Evolutionary conservation across 2,797 vertebrate species (phyloP).

Genomic region (Chlorospingus flavigularis): DNA sequence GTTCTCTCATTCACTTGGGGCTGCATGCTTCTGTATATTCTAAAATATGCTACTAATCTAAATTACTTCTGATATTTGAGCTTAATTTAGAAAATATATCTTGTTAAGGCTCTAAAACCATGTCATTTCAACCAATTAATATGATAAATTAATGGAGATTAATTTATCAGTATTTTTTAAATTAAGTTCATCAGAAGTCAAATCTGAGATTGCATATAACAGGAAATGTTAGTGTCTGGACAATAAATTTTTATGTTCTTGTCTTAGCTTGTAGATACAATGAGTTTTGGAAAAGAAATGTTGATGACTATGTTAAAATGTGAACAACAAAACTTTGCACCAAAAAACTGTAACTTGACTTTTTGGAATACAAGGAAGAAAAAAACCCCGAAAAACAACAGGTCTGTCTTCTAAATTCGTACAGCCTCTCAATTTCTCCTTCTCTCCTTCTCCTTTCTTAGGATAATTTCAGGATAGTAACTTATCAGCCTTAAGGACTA

Average conservation of each 20-base stretch:
- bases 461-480: neutral
- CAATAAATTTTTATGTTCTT: neutral
- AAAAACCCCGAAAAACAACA: neutral
- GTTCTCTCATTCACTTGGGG: neutral
- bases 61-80: neutral
- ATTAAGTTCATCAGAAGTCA: neutral
- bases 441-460: neutral
- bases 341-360: neutral
- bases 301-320: neutral
- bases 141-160: neutral
- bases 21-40: neutral
- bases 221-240: neutral
- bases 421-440: neutral
- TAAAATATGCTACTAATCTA: neutral
- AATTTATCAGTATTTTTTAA: neutral
- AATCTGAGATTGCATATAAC: neutral
- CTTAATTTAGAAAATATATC: neutral
- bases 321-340: neutral
- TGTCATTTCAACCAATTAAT: neutral
- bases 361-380: neutral
- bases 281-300: neutral
- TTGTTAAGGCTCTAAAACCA: neutral
- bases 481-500: neutral
- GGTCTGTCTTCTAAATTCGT: fast-evolving
- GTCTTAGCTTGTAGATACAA: neutral